Base-by-base conservation (phyloP, 2,797 vertebrate species). In the Glossophaga mutica region DNA sequence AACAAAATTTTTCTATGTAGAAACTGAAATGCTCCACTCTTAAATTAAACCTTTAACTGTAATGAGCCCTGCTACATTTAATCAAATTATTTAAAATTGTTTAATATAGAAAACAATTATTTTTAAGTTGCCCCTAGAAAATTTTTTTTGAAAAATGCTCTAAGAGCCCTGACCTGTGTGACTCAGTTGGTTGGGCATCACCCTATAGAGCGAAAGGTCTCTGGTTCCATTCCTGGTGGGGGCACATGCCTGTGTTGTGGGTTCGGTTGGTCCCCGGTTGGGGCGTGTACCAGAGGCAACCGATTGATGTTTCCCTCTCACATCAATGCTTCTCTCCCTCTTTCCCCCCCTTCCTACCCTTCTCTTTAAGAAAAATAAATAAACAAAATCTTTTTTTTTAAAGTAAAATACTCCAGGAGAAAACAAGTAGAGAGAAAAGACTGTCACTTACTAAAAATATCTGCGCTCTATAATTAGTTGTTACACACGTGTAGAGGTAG, bases 401-500 rank as follows among this genome's bases (percentile, higher is more conserved):
- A 65, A 44, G 65, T 50, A 94, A 91, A 89, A 70, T 59, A 5
- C 37, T 32, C 81, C 50, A 39, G 26, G 26, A 57, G 18, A 57
- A n/a, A 97, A 52, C 4, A 42, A 57, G n/a, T 34, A 6, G n/a
- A 78, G 50, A 15, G 46, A 84, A 94, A 81, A 34, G 42, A 73
- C 2, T 52, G 46, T 39, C 52, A 79, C 39, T 19, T 46, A 93
- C 86, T 86, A 97, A 97, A 97, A 97, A 97, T 97, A 97, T 48
- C 48, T 93, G 39, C 65, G 93, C 65, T 97, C 83, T 96, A 94
- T 96, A 98, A 97, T 88, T 0, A 22, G 96, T 96, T 97, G 95
- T 97, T 88, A 96, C 96, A 55, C 94, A 94, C 82, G 96, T 84
- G 96, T 84, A 87, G 97, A 95, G 89, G 59, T 87, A 96, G 77